Evolutionary conservation across 1,140 invertebrate species (phyloP).

Genomic region (Halesus radiatus): DNA sequence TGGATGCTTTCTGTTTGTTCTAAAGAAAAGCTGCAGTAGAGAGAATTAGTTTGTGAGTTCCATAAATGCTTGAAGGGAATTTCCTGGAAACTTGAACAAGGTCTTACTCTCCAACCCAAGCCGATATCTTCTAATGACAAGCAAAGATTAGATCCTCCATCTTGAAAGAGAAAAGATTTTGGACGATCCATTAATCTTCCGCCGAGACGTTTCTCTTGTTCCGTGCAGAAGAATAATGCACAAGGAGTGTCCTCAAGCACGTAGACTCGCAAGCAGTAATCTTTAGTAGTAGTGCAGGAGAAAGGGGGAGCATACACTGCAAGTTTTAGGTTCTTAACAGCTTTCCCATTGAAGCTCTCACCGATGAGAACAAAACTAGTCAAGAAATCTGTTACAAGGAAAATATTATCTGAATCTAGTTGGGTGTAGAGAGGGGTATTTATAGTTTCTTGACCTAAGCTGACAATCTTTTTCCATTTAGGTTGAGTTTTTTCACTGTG

Average conservation of each 20-base stretch:
- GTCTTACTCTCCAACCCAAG: slow-evolving; percentile 89
- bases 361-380: slow-evolving; percentile 91
- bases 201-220: slow-evolving; percentile 86
- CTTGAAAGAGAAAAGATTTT: slow-evolving; percentile 88
- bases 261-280: slow-evolving; percentile 90
- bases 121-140: slow-evolving; percentile 88
- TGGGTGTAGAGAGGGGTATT: slow-evolving; percentile 95
- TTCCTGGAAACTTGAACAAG: slow-evolving; percentile 89
- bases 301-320: slow-evolving; percentile 85
- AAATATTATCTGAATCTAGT: slow-evolving; percentile 88
- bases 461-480: slow-evolving; percentile 85
- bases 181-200: slow-evolving; percentile 91
- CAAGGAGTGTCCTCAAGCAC: slow-evolving; percentile 93
- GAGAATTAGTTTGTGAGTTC: slow-evolving; percentile 86
- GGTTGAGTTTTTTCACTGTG: slow-evolving; percentile 68
- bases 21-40: slow-evolving; percentile 90
- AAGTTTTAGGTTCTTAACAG: slow-evolving; percentile 88
- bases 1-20: slow-evolving; percentile 74
- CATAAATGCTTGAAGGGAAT: slow-evolving; percentile 93
- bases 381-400: slow-evolving; percentile 90
- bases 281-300: slow-evolving; percentile 75
- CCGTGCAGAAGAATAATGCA: slow-evolving; percentile 85
- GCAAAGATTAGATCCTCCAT: slow-evolving; percentile 89
- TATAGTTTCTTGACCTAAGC: slow-evolving; percentile 94
- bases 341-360: slow-evolving; percentile 76